A percentile compares a stretch with the other conserved stretches of the same genome.
These are phyloP conservation scores for Apodemia mormo DNA, from an alignment of 2,888 invertebrate species.

Conservation along the genomic window DNA sequence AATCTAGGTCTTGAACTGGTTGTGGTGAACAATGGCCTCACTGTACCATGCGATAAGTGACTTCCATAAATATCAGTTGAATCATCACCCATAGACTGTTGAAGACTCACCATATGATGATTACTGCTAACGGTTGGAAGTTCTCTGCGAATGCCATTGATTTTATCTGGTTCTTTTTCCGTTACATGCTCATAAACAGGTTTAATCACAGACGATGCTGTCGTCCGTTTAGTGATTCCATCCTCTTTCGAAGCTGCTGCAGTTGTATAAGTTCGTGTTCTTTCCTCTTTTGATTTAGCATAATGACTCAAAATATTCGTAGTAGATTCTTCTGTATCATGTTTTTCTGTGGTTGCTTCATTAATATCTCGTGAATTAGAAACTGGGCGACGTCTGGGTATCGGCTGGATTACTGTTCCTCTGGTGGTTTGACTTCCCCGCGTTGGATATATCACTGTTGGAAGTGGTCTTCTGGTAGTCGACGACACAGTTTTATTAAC, in stretches of 20 bases:
- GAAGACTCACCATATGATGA: constrained; percentile 80
- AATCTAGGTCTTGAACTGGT: constrained; percentile 79
- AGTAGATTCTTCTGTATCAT: constrained; percentile 58
- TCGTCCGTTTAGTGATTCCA: constrained; percentile 66
- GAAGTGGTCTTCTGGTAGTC: constrained; percentile 78
- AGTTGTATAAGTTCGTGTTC: constrained; percentile 54
- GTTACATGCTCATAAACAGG: constrained; percentile 77
- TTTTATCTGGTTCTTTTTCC: constrained; percentile 73
- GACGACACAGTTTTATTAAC: constrained; percentile 73
- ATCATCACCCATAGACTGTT: constrained; percentile 84
- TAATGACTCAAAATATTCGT: constrained; percentile 61
- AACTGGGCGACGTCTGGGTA: constrained; percentile 78
- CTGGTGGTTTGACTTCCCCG: constrained; percentile 80
- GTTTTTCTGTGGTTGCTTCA: constrained; percentile 57
- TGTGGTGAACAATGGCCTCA: constrained; percentile 86
- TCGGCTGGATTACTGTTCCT: constrained; percentile 84
- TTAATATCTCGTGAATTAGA: constrained; percentile 48
- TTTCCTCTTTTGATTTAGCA: constrained; percentile 56
- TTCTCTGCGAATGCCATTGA: constrained; percentile 84
- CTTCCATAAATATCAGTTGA: constrained; percentile 86
- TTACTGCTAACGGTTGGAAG: constrained; percentile 80
- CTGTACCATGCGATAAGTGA: constrained; percentile 83
- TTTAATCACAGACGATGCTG: constrained; percentile 66
- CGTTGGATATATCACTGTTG: constrained; percentile 76
- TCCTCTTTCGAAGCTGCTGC: constrained; percentile 52